phyloP scores from a whole-genome alignment of 2,797 vertebrate species.

The Kryptolebias ocellatus region DNA sequence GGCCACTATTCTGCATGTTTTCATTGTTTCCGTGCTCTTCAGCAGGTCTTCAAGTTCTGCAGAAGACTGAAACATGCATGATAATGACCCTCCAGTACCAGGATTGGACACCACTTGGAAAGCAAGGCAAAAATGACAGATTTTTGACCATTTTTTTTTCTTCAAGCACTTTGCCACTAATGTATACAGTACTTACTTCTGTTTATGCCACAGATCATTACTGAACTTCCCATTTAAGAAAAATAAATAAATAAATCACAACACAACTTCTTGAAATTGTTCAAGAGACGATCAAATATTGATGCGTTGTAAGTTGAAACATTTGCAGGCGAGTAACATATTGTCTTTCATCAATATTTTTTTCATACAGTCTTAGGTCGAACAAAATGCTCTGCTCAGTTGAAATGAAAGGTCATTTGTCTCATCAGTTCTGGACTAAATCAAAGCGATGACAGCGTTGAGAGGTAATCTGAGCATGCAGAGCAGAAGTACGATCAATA shows the following conservation, averaged over 20 bases:
- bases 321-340: constrained; percentile 6
- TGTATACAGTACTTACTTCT: no score
- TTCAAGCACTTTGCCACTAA: no score
- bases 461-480: constrained; percentile 50
- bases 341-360: constrained; percentile 3
- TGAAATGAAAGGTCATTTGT: constrained; percentile 43
- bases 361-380: constrained; percentile 23
- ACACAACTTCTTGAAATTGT: constrained; percentile 12
- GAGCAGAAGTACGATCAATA: constrained; percentile 57
- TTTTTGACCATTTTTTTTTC: no score
- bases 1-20: no score
- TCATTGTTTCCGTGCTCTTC: no score
- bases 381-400: constrained; percentile 17
- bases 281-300: constrained; percentile 4
- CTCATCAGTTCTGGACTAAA: constrained; percentile 47
- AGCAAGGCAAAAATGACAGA: no score
- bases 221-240: no score
- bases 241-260: background rate
- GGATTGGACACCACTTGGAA: no score
- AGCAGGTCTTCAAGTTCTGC: no score
- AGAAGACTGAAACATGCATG: no score
- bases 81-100: no score
- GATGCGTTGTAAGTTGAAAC: background rate
- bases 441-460: constrained; percentile 37
- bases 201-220: no score